Percentiles rank a stretch among this genome's conserved stretches.
These are phyloP conservation scores for Athalia circularis DNA, from an alignment of 2,888 invertebrate species.

Conservation along the genomic window DNA sequence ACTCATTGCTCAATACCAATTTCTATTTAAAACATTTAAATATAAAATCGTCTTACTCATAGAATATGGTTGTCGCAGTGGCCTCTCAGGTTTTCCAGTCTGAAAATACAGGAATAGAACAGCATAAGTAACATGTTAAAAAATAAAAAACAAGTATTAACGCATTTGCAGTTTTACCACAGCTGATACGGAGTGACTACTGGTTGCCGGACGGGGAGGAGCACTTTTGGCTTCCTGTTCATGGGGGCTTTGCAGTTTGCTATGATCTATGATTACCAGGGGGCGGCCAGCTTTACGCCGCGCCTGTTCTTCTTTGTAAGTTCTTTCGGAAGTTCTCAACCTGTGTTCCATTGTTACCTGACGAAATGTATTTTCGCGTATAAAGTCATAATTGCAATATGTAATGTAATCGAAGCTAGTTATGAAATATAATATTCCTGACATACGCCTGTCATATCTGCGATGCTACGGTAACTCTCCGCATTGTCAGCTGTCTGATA, in stretches of 20 bases:
- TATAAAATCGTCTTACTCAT: constrained; percentile 48
- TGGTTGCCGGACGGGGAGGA: not conserved
- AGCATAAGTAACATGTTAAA: not conserved
- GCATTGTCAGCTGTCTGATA: not conserved
- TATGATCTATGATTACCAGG: constrained; percentile 56
- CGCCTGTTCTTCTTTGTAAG: constrained; percentile 53
- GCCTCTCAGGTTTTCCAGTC: constrained; percentile 50
- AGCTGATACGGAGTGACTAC: constrained; percentile 1
- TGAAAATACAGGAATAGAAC: not conserved
- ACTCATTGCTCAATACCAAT: not conserved
- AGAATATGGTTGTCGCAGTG: constrained; percentile 55
- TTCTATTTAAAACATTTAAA: not conserved
- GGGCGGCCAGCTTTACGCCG: constrained; percentile 50
- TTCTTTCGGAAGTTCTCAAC: constrained; percentile 55
- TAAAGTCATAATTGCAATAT: not conserved
- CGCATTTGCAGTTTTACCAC: not conserved
- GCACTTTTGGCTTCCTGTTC: not conserved
- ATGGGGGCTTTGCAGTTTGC: constrained; percentile 32
- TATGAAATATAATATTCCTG: constrained; percentile 43
- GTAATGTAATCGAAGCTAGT: constrained; percentile 34
- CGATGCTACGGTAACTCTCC: not conserved
- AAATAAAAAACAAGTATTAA: not conserved
- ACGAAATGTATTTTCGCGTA: not conserved
- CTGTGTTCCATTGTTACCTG: constrained; percentile 58
- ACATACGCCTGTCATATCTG: not conserved